Evolutionary conservation across 2,888 invertebrate genomes (phyloP).

Genomic region (Drosophila recens): DNA sequence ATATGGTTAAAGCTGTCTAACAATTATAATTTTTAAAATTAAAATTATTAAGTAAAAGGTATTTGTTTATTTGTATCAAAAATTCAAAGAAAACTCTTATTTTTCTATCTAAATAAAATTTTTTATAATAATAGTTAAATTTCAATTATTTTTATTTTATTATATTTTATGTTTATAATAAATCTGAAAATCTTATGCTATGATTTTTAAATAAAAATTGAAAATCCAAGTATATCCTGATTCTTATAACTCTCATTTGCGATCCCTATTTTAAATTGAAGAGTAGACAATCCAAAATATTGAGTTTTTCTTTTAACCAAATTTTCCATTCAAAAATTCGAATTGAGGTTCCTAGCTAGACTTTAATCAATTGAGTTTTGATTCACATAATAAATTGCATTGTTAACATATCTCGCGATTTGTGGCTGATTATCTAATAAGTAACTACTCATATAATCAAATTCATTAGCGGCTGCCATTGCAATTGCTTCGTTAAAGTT

Average conservation of each 20-base stretch:
- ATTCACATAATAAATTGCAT: conserved; percentile 2
- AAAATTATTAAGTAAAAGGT: too few species aligned
- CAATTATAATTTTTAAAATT: too few species aligned
- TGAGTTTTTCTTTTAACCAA: neutral
- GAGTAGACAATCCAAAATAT: neutral
- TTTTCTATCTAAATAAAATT: too few species aligned
- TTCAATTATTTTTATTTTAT: too few species aligned
- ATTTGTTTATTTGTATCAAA: too few species aligned
- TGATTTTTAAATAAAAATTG: too few species aligned
- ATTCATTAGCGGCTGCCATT: conserved; percentile 12
- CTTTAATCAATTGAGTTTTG: neutral
- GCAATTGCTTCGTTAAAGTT: conserved; percentile 8
- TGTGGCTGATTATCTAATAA: neutral
- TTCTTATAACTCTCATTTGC: too few species aligned
- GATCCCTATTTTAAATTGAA: neutral
- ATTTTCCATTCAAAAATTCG: neutral
- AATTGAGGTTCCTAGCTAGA: neutral
- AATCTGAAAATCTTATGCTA: too few species aligned
- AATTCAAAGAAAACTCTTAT: too few species aligned
- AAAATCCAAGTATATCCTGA: too few species aligned
- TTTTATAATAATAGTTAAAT: too few species aligned
- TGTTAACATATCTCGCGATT: neutral
- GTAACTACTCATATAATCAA: conserved; percentile 10
- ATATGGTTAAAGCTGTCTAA: neutral
- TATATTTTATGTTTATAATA: too few species aligned